Percentiles rank a stretch among this genome's conserved stretches.
Conservation (phyloP, 2,113 vertebrate genomes). For the Thinocorus orbignyianus region DNA sequence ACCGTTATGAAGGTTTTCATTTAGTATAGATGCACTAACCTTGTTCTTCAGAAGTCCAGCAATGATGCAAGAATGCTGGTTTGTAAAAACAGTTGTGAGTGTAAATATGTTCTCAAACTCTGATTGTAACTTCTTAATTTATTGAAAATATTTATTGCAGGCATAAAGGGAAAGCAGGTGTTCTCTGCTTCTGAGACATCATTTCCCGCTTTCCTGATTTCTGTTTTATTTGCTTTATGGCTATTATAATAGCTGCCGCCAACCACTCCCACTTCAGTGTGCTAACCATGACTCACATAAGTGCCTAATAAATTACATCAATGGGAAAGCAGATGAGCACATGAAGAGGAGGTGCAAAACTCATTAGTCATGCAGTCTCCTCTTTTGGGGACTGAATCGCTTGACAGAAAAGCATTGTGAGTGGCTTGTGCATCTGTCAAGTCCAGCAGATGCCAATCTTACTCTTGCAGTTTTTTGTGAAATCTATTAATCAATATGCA, state of each 20-base stretch:
- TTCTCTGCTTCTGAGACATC: neutral
- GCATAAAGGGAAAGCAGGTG: neutral
- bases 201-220: neutral
- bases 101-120: neutral
- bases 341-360: slow-evolving; percentile 2
- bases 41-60: neutral
- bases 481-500: slow-evolving; percentile 23
- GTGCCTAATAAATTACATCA: slow-evolving; percentile 38
- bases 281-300: slow-evolving; percentile 19
- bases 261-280: neutral
- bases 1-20: neutral
- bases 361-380: slow-evolving; percentile 32
- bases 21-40: neutral
- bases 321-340: slow-evolving; percentile 1
- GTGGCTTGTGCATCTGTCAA: slow-evolving; percentile 26
- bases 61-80: neutral
- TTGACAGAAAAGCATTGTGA: slow-evolving; percentile 32
- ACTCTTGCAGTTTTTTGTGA: neutral
- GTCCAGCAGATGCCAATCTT: slow-evolving; percentile 59
- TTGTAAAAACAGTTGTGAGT: neutral
- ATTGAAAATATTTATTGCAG: neutral
- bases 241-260: neutral
- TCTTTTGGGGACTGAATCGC: slow-evolving; percentile 46
- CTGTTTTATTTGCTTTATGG: slow-evolving; percentile 19
- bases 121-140: neutral